phyloP scores from a whole-genome alignment of 2,797 vertebrate genomes.

The Ctenochaetus hawaiiensis region DNA sequence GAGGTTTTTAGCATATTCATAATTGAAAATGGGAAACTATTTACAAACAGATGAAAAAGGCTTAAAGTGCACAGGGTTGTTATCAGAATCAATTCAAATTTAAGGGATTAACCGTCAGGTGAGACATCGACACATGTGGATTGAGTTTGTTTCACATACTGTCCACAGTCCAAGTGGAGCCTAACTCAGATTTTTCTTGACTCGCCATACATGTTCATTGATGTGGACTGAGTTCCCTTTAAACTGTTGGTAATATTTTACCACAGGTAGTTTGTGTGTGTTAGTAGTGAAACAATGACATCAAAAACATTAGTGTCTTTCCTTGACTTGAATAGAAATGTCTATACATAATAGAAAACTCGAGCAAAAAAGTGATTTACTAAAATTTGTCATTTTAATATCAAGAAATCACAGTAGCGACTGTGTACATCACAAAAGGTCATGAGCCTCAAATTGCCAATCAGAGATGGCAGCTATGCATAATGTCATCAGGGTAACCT shows the following conservation, averaged over 20 bases:
- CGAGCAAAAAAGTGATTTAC: background rate
- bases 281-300: background rate
- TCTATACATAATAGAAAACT: slow-evolving; percentile 1
- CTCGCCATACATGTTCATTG: background rate
- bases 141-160: slow-evolving; percentile 34
- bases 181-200: slow-evolving; percentile 1
- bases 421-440: slow-evolving; percentile 79
- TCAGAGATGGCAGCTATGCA: slow-evolving; percentile 79
- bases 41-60: slow-evolving; percentile 71
- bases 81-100: slow-evolving; percentile 60
- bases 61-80: slow-evolving; percentile 49
- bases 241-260: slow-evolving; percentile 1
- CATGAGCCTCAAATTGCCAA: slow-evolving; percentile 79
- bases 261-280: slow-evolving; percentile 16
- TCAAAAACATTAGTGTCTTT: background rate
- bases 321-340: slow-evolving; percentile 19
- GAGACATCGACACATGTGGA: slow-evolving; percentile 14
- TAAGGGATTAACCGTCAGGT: slow-evolving; percentile 50
- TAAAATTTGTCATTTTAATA: slow-evolving; percentile 48
- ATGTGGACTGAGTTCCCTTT: slow-evolving; percentile 4
- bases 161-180: slow-evolving; percentile 1
- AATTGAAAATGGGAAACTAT: slow-evolving; percentile 79
- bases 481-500: slow-evolving; percentile 88
- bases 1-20: slow-evolving; percentile 73
- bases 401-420: slow-evolving; percentile 37